Percentiles rank a stretch among this genome's conserved stretches.
phyloP scores from a whole-genome alignment of 2,113 vertebrate genomes.

The Podiceps cristatus region DNA sequence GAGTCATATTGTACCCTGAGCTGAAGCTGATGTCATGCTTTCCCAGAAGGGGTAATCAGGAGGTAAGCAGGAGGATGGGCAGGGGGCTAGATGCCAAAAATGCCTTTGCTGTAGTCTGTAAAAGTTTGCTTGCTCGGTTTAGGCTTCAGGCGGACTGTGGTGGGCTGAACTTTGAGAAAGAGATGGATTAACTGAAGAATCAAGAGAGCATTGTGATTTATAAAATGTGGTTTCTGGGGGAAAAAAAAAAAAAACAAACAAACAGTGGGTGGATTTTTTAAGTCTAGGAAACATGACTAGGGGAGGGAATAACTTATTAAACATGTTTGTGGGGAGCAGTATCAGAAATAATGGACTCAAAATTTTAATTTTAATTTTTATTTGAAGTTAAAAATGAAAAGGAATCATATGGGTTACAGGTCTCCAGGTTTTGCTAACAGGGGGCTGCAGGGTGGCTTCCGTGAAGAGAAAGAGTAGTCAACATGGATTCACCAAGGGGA shows the following conservation, averaged over 20 bases:
- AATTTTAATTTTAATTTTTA: not conserved
- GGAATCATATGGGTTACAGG: not conserved
- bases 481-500: too few relatives aligned
- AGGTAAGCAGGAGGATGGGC: not conserved
- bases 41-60: not conserved
- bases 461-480: not conserved
- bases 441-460: rapidly evolving
- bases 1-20: not conserved
- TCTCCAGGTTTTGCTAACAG: not conserved
- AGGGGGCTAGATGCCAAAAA: not conserved
- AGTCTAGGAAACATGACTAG: not conserved
- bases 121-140: not conserved
- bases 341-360: not conserved
- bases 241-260: not conserved
- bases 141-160: not conserved
- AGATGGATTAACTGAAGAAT: not conserved
- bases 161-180: not conserved
- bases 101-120: not conserved
- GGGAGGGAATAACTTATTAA: not conserved
- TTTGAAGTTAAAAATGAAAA: not conserved
- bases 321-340: not conserved
- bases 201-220: not conserved
- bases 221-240: not conserved
- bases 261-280: not conserved
- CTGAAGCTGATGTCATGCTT: not conserved